Evolutionary conservation across 2,797 vertebrate species (phyloP).

Genomic region (Dendrocincla tyrannina): DNA sequence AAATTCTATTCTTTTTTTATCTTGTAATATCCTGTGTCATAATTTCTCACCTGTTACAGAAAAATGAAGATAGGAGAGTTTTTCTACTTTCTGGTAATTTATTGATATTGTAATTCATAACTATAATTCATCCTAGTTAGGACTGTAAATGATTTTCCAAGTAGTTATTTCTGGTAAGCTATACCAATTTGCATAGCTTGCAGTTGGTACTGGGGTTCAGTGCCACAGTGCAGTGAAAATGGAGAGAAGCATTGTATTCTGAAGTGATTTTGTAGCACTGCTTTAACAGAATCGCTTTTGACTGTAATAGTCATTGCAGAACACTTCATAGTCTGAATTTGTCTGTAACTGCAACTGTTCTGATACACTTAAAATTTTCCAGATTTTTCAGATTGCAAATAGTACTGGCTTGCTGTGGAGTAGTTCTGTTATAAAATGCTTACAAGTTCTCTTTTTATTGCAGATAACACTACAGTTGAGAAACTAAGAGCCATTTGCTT

Average conservation of each 20-base stretch:
- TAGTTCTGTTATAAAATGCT: neutral
- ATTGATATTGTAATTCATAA: neutral
- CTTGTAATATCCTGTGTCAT: neutral
- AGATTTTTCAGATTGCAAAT: neutral
- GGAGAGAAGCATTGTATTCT: neutral
- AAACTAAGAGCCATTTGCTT: constrained; percentile 96
- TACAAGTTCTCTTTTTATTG: constrained; percentile 54
- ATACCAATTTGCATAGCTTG: neutral
- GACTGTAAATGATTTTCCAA: neutral
- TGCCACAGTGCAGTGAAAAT: neutral
- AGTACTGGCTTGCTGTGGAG: neutral
- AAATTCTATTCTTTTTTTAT: neutral
- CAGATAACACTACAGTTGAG: constrained; percentile 97
- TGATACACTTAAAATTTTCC: neutral
- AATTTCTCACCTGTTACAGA: neutral
- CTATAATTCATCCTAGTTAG: neutral
- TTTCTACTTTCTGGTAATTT: neutral
- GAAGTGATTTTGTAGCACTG: neutral
- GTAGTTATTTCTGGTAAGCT: neutral
- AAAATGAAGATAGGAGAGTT: neutral
- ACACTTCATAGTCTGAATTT: neutral
- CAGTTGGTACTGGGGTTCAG: neutral
- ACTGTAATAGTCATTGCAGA: neutral
- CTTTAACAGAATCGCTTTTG: neutral
- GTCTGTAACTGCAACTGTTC: neutral